phyloP scores from a whole-genome alignment of 2,797 vertebrate genomes.

The Melanotaenia boesemani region DNA sequence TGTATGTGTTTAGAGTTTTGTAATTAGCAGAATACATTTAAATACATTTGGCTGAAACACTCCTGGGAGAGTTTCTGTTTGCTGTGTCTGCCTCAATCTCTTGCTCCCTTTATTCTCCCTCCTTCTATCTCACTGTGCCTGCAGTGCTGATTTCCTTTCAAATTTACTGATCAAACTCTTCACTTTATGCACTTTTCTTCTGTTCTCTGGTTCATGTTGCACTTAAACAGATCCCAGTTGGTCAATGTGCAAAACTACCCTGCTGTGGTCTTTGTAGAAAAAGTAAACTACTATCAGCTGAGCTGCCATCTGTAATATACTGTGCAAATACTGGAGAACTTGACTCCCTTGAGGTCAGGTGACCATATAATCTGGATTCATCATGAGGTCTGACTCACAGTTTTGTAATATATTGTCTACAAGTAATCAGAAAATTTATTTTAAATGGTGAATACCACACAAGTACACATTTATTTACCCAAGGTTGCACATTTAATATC shows the following conservation, averaged over 20 bases:
- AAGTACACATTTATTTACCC: slow-evolving; percentile 32
- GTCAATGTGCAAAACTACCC: slow-evolving; percentile 59
- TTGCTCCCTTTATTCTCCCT: slow-evolving; percentile 66
- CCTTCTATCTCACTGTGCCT: slow-evolving; percentile 53
- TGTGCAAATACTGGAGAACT: slow-evolving; percentile 13
- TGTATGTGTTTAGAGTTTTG: slow-evolving; percentile 83
- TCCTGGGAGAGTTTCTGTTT: slow-evolving; percentile 77
- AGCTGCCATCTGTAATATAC: slow-evolving; percentile 3
- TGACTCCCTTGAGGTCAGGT: slow-evolving; percentile 17
- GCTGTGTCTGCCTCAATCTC: slow-evolving; percentile 74
- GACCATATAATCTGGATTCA: slow-evolving; percentile 18
- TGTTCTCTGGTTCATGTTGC: slow-evolving; percentile 59
- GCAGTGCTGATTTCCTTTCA: slow-evolving; percentile 59
- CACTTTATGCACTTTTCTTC: slow-evolving; percentile 56
- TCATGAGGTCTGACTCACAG: slow-evolving; percentile 1
- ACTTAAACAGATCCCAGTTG: slow-evolving; percentile 35
- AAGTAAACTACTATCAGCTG: slow-evolving; percentile 14
- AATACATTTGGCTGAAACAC: slow-evolving; percentile 82
- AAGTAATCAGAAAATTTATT: slow-evolving; percentile 1
- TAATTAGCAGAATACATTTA: slow-evolving; percentile 87
- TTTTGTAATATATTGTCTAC: slow-evolving; percentile 12
- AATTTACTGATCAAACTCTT: slow-evolving; percentile 69
- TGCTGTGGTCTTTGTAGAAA: slow-evolving; percentile 50
- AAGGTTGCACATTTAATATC: slow-evolving; percentile 32
- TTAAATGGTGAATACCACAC: slow-evolving; percentile 6